phyloP scores from a whole-genome alignment of 2,113 vertebrate species.

The Tupaia chinensis region DNA sequence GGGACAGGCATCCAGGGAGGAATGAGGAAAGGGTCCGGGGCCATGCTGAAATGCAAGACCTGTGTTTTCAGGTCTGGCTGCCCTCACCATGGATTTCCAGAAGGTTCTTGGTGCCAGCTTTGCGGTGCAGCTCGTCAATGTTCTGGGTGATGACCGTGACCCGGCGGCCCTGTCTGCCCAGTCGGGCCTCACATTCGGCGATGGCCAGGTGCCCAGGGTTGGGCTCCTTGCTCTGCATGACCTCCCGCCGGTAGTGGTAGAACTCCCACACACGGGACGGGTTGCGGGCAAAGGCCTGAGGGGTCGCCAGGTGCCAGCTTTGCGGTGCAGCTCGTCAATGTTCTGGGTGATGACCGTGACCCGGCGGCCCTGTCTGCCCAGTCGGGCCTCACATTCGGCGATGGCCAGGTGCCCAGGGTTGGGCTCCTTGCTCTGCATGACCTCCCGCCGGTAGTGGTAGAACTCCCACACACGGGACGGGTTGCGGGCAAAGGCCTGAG shows the following conservation, averaged over 20 bases:
- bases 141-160: conserved; percentile 96
- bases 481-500: conserved; percentile 93
- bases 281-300: conserved; percentile 93
- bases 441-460: conserved; percentile 95
- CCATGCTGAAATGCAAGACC: not conserved
- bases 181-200: conserved; percentile 93
- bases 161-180: conserved; percentile 92
- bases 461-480: conserved; percentile 98
- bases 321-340: conserved; percentile 95
- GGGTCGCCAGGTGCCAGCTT: conserved; percentile 96
- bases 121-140: conserved; percentile 95
- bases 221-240: conserved; percentile 90
- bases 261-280: conserved; percentile 98
- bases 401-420: conserved; percentile 93
- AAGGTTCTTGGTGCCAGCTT: conserved; percentile 95
- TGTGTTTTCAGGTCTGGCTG: not conserved
- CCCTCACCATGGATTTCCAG: conserved; percentile 95
- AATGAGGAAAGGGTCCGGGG: not conserved
- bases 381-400: conserved; percentile 93
- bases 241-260: conserved; percentile 95
- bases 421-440: conserved; percentile 90
- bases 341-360: conserved; percentile 96
- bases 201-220: conserved; percentile 93
- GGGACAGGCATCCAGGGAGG: not conserved
- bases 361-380: conserved; percentile 92